Evolutionary conservation across 2,888 invertebrate species (phyloP).

Genomic region (Protula sp.): DNA sequence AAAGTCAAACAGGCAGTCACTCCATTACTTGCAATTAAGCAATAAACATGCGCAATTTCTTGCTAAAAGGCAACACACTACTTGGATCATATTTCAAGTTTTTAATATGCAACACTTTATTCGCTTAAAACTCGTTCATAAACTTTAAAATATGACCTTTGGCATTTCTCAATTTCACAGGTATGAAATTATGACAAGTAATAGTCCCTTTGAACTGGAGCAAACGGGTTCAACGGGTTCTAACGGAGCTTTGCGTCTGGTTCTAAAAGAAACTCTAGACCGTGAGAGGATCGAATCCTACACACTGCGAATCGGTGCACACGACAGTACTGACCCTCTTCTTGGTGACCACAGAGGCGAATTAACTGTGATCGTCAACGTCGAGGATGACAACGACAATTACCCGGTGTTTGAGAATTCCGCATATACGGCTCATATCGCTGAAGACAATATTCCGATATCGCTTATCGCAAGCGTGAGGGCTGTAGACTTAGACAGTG

Average conservation of each 20-base stretch:
- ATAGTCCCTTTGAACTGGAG: neutral
- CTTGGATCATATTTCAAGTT: too few relatives aligned
- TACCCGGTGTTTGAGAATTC: neutral
- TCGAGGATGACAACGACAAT: slow-evolving; percentile 1
- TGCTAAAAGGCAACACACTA: too few relatives aligned
- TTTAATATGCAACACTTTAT: too few relatives aligned
- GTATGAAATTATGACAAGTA: neutral
- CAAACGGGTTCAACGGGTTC: too few relatives aligned
- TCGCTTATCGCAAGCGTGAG: neutral
- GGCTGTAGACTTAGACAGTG: neutral
- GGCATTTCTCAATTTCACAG: neutral
- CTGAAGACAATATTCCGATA: neutral
- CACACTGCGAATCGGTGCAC: neutral
- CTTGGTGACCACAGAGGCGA: neutral
- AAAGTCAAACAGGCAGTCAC: too few relatives aligned
- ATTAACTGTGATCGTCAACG: neutral
- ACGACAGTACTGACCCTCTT: neutral
- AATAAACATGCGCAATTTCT: too few relatives aligned
- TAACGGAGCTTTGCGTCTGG: neutral
- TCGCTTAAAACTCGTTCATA: neutral
- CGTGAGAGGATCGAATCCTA: neutral
- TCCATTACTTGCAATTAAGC: too few relatives aligned
- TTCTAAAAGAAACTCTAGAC: neutral
- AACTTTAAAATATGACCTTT: neutral
- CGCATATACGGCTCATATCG: neutral